phyloP scores from a whole-genome alignment of 1,140 invertebrate species.

The Drosophila repletoides region DNA sequence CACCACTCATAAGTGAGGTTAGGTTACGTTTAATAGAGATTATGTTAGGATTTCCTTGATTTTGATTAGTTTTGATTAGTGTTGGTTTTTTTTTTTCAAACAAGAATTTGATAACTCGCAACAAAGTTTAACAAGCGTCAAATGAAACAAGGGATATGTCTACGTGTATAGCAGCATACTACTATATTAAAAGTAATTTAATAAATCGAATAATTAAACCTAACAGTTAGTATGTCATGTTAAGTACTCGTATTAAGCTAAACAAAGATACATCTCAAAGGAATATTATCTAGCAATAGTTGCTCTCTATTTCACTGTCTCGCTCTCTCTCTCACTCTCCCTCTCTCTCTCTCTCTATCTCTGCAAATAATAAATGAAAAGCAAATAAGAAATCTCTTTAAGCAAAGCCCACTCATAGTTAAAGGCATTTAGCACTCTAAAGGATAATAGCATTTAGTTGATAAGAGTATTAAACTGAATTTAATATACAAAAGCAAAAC shows the following conservation, averaged over 20 bases:
- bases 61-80: constrained; percentile 13
- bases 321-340: neutral
- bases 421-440: constrained; percentile 56
- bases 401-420: constrained; percentile 54
- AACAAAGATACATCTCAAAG: constrained; percentile 6
- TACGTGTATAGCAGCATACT: constrained; percentile 71
- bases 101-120: constrained; percentile 39
- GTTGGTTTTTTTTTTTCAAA: constrained; percentile 12
- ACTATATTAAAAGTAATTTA: constrained; percentile 39
- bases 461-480: constrained; percentile 53
- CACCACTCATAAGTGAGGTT: constrained; percentile 6
- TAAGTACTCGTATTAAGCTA: constrained; percentile 15
- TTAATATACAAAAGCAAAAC: constrained; percentile 29
- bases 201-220: constrained; percentile 45
- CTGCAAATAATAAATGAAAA: neutral
- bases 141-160: constrained; percentile 82
- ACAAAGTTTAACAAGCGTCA: constrained; percentile 81
- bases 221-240: constrained; percentile 22
- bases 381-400: constrained; percentile 1
- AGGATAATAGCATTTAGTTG: constrained; percentile 44
- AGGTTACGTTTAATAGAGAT: constrained; percentile 10
- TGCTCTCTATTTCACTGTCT: constrained; percentile 2
- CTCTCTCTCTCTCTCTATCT: neutral
- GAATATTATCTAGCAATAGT: constrained; percentile 13
- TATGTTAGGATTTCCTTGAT: constrained; percentile 15